phyloP scores from a whole-genome alignment of 2,113 vertebrate genomes.

The Oxyruncus cristatus region DNA sequence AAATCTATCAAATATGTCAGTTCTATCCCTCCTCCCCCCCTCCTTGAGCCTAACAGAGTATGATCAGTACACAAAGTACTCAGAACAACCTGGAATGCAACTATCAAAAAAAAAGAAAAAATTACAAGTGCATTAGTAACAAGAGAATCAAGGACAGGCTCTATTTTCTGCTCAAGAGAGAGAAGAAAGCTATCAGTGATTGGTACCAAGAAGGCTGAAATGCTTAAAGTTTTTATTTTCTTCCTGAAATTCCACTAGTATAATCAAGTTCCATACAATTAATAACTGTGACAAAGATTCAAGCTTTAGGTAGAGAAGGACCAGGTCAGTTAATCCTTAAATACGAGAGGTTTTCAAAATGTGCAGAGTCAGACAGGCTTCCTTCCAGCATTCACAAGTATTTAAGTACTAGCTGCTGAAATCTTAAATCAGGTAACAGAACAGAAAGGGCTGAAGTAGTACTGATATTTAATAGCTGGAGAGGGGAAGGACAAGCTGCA shows the following conservation, averaged over 20 bases:
- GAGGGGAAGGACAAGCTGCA: background rate
- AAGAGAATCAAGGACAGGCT: background rate
- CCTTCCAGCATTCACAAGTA: background rate
- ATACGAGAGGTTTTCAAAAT: background rate
- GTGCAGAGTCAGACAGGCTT: background rate
- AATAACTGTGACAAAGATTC: background rate
- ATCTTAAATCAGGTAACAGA: background rate
- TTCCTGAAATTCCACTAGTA: background rate
- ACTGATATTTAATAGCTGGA: background rate
- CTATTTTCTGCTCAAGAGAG: background rate
- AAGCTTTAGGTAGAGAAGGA: background rate
- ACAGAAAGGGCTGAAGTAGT: background rate
- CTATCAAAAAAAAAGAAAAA: background rate
- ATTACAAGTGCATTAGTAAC: background rate
- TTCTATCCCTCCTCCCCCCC: background rate
- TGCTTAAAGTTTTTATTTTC: background rate
- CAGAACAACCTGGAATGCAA: background rate
- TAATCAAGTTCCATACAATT: background rate
- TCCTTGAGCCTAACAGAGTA: background rate
- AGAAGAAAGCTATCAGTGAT: background rate
- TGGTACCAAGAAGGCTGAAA: background rate
- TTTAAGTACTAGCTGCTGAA: background rate
- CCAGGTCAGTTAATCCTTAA: background rate
- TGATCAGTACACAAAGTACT: background rate
- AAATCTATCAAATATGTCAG: background rate